Evolutionary conservation across 2,113 vertebrate species (phyloP), one percentile per base, ranked within the genome.

Genomic region (Pelusios castaneus): DNA sequence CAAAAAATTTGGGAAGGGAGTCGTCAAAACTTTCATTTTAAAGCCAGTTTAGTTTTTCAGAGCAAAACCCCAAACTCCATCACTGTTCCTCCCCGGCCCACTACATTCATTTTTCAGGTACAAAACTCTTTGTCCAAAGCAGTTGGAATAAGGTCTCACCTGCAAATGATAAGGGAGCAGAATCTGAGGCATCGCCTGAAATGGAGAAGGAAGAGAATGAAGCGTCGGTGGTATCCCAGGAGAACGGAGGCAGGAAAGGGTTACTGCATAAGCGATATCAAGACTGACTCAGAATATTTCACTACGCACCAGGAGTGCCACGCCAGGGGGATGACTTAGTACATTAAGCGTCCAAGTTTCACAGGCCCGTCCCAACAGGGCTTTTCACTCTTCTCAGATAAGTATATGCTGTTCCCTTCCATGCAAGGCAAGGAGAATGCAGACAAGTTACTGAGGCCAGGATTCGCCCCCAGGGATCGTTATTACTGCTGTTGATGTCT

Each of bases 101-200:
- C 31, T 70, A 38, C 4, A 22, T 16, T 76, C 22, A 43, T 75
- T 43, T 70, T 38, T 70, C 24, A 13, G 41, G 41, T 16, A 27
- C 34, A n/a, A 38, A 21, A 73, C n/a, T 5, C 17, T 8, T 45
- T 2, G 10, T 60, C 87, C 25, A 76, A 75, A 91, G 24, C 0
- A 1, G 13, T 54, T 82, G 81, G 2, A 41, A 27, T 41, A 83
- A 81, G 41, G 52, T 88, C 98, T 96, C 97, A 98, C 98, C 98
- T 98, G 98, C 96, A 82, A 97, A 91, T 14, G 96, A 63, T 86
- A 93, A 25, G 38, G 87, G 82, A 1, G 38, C 49, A 0, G 93
- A 80, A 91, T 98, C 94, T 0, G 97, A 96, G 85, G 95, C 95
- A 13, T 89, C 80, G 49, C 97, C 98, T 98, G 97, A 87, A 97